Evolutionary conservation across 1,140 invertebrate species (phyloP), one percentile per base, ranked within the genome.

Genomic region (Zaprionus nigranus): DNA sequence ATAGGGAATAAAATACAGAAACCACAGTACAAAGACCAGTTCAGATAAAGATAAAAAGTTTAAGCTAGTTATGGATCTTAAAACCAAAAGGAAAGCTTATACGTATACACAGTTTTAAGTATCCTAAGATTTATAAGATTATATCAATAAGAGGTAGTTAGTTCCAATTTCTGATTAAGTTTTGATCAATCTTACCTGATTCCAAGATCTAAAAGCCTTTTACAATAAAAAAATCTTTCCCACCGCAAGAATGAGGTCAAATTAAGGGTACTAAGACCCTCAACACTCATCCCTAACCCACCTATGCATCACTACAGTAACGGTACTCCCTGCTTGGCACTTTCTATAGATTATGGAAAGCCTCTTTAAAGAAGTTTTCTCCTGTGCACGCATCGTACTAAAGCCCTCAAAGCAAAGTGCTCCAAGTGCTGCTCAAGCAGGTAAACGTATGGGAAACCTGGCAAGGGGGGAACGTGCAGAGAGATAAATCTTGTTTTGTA

Each of bases 401-500:
- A 34, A 11, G 30, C 40, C 3, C 40, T 46, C 40, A 46, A 46
- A 7, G 40, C n/a, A 46, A 46, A 40, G 38, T 40, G 38, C 40
- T 17, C n/a, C n/a, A 17, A 51, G 46, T 51, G 46, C 11, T 51
- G 5, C 46, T 13, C 11, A 22, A 24, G 12, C 46, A 51, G 46
- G 46, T 51, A 20, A n/a, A 17, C 13, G n/a, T 11, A 34, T 34
- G 40, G 40, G 15, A 46, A 46, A 9, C n/a, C 13, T n/a, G n/a
- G 2, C 1, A 17, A 15, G 15, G 40, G 40, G 40, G 40, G 1
- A 46, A 15, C 15, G 15, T 15, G 40, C 15, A 17, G 40, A 17
- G 30, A 34, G 49, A 53, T 53, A 53, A 22, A 53, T 53, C 54
- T 57, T 65, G 36, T 28, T 66, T 38, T 72, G 69, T 66, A 53